Base-by-base conservation (phyloP, 92 coral and sea anemone genomes). In the Porites lobata region DNA sequence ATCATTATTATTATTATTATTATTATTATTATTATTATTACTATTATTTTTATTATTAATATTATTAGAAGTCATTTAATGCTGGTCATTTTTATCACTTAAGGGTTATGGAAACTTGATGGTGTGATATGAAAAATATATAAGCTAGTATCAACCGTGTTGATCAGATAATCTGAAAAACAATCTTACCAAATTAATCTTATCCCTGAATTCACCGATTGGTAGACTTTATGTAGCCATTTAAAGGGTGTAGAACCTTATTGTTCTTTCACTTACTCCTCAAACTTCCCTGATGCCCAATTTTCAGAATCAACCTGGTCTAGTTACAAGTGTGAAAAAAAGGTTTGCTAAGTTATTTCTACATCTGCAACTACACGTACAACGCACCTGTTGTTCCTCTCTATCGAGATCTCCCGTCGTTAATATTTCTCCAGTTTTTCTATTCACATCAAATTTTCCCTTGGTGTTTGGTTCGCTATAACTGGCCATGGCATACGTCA, bases 331-430 rank as follows among this genome's bases (percentile, higher is more conserved):
- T 62, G 66, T n/a, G 61, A 56, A 10, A 56, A 56, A 10, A 56
- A 2, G 13, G 2, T 10, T 56, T 4, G 17, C 61, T 9, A 2
- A 56, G 13, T 14, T 10, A 56, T 56, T 38, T 38, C 47, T 38
- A 38, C 47, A 38, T 4, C 47, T 38, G 47, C 6, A 38, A 38
- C 47, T 56, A 56, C 62, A 47, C 13, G 11, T 50, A 32, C 9
- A 14, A 19, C 79, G 13, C 59, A 82, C 94, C 92, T 91, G 72
- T 13, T 72, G 79, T 80, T 72, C 73, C 51, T 91, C 94, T 29
- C 83, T 76, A 76, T 91, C 94, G 43, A 91, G 80, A 7, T 88
- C 79, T 10, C 64, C 75, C 69, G 50, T 77, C 0, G 94, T 88
- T 12, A 22, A 83, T 29, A 91, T 71, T 50, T 53, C 83, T 32